Base-by-base conservation (phyloP, 2,888 invertebrate species). In the Erynnis tages region DNA sequence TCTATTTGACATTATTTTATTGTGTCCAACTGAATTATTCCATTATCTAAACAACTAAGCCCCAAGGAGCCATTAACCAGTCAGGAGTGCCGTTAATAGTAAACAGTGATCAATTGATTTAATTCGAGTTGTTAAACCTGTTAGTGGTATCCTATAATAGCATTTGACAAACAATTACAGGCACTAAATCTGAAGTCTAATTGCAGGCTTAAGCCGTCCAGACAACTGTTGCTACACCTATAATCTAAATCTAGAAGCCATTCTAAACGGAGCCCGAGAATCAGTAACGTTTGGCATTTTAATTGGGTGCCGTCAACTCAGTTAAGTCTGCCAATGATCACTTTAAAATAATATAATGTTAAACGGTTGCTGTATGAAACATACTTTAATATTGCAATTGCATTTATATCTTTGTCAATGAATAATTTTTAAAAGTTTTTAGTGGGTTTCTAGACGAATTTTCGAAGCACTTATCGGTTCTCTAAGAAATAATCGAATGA, bases 101-200 rank as follows among this genome's bases (percentile, higher is more conserved):
- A 52, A 52, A 44, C 50, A 52, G 43, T 52, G 44, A 52, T 52
- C 50, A 37, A 52, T 52, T 43, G 50, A 52, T 44, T 35, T 44
- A 50, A 50, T 50, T 34, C 50, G 10, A 43, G 50, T 10, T 43
- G 43, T 35, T 50, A 50, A 50, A 50, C 43, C 43, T 34, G 50
- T 50, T 43, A 43, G 43, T 50, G 43, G 43, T 50, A 43, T 50
- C 50, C 50, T 29, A 50, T 50, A 50, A 50, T 50, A 50, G 49
- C 41, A 43, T 50, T 50, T 50, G 49, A 50, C 49, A 50, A 50
- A 50, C 49, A 50, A 50, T 43, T 43, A 50, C 41, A 43, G 49
- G 38, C 49, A 50, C 49, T 50, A 50, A 50, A 50, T 50, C 43
- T 50, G 41, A 50, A 43, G 49, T 50, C 43, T 43, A 50, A 50